Conservation (phyloP, 2,888 invertebrate genomes). For the Nowickia ferox region DNA sequence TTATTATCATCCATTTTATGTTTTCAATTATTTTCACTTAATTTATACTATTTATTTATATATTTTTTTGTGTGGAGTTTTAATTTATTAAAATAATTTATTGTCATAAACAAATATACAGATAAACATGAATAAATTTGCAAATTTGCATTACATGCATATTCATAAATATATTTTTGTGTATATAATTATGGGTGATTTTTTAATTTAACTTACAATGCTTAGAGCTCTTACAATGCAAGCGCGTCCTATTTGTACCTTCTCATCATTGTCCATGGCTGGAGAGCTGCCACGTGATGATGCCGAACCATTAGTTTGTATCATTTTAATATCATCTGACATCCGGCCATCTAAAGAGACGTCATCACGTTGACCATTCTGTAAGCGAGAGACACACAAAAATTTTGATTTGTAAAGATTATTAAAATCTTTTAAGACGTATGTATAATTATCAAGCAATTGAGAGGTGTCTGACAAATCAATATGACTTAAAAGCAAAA, state of each 20-base stretch:
- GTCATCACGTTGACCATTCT: constrained; percentile 81
- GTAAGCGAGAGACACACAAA: constrained; percentile 20
- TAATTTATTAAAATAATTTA: constrained; percentile 70
- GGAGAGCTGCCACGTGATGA: constrained; percentile 83
- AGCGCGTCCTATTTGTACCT: constrained; percentile 73
- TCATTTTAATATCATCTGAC: constrained; percentile 80
- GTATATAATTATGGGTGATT: background rate
- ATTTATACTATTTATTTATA: constrained; percentile 62
- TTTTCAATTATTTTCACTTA: constrained; percentile 71
- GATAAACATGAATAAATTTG: background rate
- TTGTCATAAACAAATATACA: constrained; percentile 38
- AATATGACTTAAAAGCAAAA: too few species aligned
- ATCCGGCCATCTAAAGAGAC: constrained; percentile 80
- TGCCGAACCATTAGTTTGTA: constrained; percentile 78
- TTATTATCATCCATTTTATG: constrained; percentile 68
- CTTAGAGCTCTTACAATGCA: constrained; percentile 83
- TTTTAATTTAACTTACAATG: constrained; percentile 80
- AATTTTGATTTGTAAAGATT: background rate
- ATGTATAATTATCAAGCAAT: too few species aligned
- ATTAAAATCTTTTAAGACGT: too few species aligned
- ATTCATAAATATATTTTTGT: background rate
- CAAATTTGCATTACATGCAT: background rate
- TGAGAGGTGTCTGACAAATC: too few species aligned
- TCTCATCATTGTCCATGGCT: constrained; percentile 78
- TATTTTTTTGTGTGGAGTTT: constrained; percentile 58